These are phyloP conservation scores for Caenorhabditis uteleia DNA, from an alignment of 2,888 invertebrate species.

Conservation along the genomic window DNA sequence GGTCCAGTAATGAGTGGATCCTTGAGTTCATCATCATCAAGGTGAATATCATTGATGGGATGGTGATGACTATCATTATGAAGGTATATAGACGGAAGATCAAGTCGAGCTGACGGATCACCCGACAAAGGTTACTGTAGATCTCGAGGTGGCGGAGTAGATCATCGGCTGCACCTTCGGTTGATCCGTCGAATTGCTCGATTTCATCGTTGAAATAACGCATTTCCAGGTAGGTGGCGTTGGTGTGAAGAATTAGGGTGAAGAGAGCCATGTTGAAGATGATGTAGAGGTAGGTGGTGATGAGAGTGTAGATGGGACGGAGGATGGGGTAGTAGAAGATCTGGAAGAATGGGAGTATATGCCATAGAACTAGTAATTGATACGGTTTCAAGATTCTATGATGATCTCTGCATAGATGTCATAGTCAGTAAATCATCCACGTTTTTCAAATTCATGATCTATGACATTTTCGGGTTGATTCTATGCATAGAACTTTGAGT, in stretches of 20 bases:
- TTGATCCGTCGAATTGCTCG: slow-evolving; percentile 40
- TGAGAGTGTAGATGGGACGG: slow-evolving; percentile 29
- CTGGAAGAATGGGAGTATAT: slow-evolving; percentile 20
- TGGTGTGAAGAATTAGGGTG: slow-evolving; percentile 41
- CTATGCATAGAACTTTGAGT: no score
- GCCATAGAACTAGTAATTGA: no score
- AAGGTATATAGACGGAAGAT: slow-evolving; percentile 48
- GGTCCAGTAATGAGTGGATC: slow-evolving; percentile 37
- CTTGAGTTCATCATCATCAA: slow-evolving; percentile 52
- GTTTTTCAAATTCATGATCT: no score
- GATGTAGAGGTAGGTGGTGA: slow-evolving; percentile 43
- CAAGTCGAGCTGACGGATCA: slow-evolving; percentile 41
- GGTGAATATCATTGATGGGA: slow-evolving; percentile 47
- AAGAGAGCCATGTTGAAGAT: slow-evolving; percentile 47
- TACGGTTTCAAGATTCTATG: no score
- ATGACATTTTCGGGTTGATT: no score
- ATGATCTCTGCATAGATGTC: no score
- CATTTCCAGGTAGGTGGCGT: slow-evolving; percentile 45
- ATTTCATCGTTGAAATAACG: slow-evolving; percentile 44
- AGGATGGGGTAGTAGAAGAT: slow-evolving; percentile 38
- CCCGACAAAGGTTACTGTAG: slow-evolving; percentile 36
- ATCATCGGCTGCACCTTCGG: slow-evolving; percentile 12
- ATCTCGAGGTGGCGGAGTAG: slow-evolving; percentile 29
- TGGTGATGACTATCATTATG: slow-evolving; percentile 43
- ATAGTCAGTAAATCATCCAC: no score